Conservation (phyloP, 2,113 vertebrate species). For the Fukomys damarensis region DNA sequence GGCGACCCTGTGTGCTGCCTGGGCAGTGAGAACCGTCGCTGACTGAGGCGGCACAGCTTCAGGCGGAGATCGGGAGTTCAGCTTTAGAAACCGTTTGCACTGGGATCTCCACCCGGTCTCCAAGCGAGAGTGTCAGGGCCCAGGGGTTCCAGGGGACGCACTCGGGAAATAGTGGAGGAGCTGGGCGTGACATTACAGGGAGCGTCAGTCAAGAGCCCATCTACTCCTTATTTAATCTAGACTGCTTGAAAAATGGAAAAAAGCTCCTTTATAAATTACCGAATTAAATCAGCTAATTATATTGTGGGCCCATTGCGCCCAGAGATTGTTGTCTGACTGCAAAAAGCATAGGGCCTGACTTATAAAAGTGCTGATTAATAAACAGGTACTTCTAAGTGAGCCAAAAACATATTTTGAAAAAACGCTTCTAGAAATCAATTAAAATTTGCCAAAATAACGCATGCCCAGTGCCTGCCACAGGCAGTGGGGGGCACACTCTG, state of each 20-base stretch:
- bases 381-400: conserved; percentile 36
- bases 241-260: not conserved
- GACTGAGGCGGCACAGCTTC: not conserved
- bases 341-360: not conserved
- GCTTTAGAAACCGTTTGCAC: not conserved
- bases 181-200: not conserved
- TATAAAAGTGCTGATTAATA: not conserved
- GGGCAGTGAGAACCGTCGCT: not conserved
- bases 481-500: not conserved
- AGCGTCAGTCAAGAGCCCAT: not conserved
- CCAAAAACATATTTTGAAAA: conserved; percentile 13
- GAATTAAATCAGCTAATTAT: not conserved
- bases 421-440: not conserved
- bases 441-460: not conserved
- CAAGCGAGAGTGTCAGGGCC: not conserved
- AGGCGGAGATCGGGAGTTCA: not conserved
- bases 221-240: not conserved
- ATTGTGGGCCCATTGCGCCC: not conserved
- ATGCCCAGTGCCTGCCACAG: not conserved
- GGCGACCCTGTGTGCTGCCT: not conserved
- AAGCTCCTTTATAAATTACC: not conserved
- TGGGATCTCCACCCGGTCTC: not conserved
- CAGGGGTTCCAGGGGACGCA: not conserved
- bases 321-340: not conserved
- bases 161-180: not conserved